Evolutionary conservation across 2,113 vertebrate genomes (phyloP), one percentile per base, ranked within the genome.

Genomic region (Monarcha castaneiventris): DNA sequence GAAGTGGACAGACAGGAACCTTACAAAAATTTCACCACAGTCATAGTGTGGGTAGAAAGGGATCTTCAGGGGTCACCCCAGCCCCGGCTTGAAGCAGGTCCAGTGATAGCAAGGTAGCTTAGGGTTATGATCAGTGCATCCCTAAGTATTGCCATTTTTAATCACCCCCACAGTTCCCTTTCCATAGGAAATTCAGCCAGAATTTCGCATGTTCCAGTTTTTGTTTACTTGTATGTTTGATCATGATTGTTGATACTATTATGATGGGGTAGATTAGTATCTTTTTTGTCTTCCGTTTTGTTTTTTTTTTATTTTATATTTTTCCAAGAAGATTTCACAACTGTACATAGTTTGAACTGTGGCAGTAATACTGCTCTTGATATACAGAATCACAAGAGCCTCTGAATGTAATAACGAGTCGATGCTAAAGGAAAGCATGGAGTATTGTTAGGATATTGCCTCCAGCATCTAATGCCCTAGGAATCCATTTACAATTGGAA

Each of bases 401-500:
- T 81, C 46, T 75, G 48, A 68, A 44, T 49, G 16, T 33, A 91
- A 84, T 48, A 89, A 86, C 1, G 5, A 90, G 69, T 25, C 71
- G 68, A 37, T n/a, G 54, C 1, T 81, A 91, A 79, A 82, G 30
- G n/a, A 85, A 87, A 77, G 11, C 29, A 58, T 15, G 26, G n/a
- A 88, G 25, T 71, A 84, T 69, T 87, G 54, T 86, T 90, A 88
- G 63, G 78, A 88, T 92, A 48, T 49, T 92, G 29, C 17, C 6
- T 89, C 22, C 66, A 87, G 63, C 43, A 76, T 64, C 51, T 85
- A 85, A 68, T 90, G 76, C 80, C 49, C 37, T 49, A 81, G 56
- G 89, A 96, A 73, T 48, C 32, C 10, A 79, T 95, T 96, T 43
- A 61, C 63, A 61, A 67, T 63, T 67, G 79, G 62, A 93, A 93